Conservation (phyloP, 2,888 invertebrate species). For the Octonoba sinensis region DNA sequence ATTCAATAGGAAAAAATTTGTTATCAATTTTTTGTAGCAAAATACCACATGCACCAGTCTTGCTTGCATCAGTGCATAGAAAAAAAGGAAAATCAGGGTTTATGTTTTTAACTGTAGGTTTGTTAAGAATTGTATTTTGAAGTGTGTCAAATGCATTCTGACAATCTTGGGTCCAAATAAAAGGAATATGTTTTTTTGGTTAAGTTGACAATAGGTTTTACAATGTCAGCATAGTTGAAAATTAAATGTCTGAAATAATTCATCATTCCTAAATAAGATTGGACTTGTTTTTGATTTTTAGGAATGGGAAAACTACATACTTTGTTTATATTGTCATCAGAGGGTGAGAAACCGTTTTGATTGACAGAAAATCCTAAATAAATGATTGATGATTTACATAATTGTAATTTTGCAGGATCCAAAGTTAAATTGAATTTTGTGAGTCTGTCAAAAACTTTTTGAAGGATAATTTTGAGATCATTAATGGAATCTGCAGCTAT, state of each 20-base stretch:
- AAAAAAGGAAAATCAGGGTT: too few relatives aligned
- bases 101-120: too few relatives aligned
- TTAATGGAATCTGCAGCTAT: too few relatives aligned
- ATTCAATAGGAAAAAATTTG: too few relatives aligned
- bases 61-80: background rate
- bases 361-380: too few relatives aligned
- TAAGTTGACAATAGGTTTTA: background rate
- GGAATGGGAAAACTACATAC: background rate
- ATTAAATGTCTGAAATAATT: background rate
- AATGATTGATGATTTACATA: background rate
- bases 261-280: background rate
- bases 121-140: too few relatives aligned
- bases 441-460: constrained; percentile 2
- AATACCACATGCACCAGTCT: background rate
- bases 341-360: too few relatives aligned
- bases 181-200: too few relatives aligned
- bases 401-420: background rate
- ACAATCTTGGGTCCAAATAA: too few relatives aligned
- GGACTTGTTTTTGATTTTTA: background rate
- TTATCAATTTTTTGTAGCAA: background rate
- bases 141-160: too few relatives aligned
- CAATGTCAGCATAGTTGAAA: background rate
- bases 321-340: too few relatives aligned
- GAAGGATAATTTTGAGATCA: too few relatives aligned
- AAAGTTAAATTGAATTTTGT: background rate